Evolutionary conservation across 2,888 invertebrate genomes (phyloP).

Genomic region (Thecocarcelia acutangulata): DNA sequence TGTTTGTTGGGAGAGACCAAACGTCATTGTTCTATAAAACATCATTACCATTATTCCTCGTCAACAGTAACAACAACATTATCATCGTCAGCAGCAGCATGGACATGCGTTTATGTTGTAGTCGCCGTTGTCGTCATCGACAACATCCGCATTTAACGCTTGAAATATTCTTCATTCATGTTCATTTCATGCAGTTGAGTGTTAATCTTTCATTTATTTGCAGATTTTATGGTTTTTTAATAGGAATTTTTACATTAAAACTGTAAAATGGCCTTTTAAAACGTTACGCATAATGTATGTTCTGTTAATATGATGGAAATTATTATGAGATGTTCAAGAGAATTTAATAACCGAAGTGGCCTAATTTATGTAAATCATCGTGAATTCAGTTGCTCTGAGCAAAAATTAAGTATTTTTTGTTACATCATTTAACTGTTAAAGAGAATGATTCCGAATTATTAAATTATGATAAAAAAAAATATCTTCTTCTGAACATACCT

Average conservation of each 20-base stretch:
- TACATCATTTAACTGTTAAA: too few species aligned
- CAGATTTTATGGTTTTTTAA: conserved; percentile 20
- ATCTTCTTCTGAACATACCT: too few species aligned
- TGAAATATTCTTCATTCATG: conserved; percentile 48
- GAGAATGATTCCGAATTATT: too few species aligned
- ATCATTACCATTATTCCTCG: background rate
- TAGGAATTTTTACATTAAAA: background rate
- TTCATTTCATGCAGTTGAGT: conserved; percentile 50
- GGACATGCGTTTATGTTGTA: conserved; percentile 13
- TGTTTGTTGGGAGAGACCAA: too few species aligned
- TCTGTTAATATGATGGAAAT: conserved; percentile 14
- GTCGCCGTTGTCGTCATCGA: background rate
- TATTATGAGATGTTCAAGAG: background rate
- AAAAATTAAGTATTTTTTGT: too few species aligned
- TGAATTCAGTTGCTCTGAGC: background rate
- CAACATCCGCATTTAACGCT: conserved; percentile 48
- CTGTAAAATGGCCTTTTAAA: background rate
- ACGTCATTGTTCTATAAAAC: too few species aligned
- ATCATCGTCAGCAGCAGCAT: conserved; percentile 11
- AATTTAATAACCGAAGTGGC: conserved; percentile 12
- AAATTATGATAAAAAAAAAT: too few species aligned
- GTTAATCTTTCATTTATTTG: conserved; percentile 47
- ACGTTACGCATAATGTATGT: conserved; percentile 16
- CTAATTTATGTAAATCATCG: background rate
- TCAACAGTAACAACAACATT: background rate